phyloP scores from a whole-genome alignment of 2,888 invertebrate genomes.

The Apodemia hepburni region DNA sequence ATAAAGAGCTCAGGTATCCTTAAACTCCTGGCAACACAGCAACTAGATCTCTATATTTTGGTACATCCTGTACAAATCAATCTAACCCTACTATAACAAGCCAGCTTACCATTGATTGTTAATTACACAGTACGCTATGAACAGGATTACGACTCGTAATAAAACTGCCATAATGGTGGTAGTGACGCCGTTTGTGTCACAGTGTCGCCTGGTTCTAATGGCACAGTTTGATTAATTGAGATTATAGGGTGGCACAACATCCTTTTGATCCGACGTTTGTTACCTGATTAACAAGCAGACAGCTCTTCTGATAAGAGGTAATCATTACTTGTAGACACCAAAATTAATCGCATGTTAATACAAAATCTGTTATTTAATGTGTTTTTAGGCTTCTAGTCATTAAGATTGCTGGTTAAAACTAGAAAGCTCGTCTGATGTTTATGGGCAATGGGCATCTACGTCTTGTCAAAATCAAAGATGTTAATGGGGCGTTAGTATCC shows the following conservation, averaged over 20 bases:
- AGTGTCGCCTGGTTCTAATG: constrained; percentile 60
- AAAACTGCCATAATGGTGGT: constrained; percentile 65
- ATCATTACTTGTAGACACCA: neutral
- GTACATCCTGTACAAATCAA: constrained; percentile 17
- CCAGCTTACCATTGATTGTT: constrained; percentile 50
- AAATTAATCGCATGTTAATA: too few species aligned
- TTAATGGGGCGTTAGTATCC: too few species aligned
- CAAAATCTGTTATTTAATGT: too few species aligned
- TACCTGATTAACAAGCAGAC: neutral
- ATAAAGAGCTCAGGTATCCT: too few species aligned
- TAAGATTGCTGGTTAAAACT: too few species aligned
- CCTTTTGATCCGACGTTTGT: neutral
- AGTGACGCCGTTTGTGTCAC: constrained; percentile 59
- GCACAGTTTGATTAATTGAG: constrained; percentile 31
- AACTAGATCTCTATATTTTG: neutral
- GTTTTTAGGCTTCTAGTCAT: too few species aligned
- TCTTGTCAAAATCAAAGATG: too few species aligned
- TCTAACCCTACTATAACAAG: constrained; percentile 40
- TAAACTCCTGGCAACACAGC: too few species aligned
- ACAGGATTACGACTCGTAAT: constrained; percentile 62
- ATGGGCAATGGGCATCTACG: too few species aligned
- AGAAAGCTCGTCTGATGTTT: too few species aligned
- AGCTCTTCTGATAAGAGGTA: neutral
- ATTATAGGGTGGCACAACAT: neutral
- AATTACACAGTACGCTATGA: constrained; percentile 60